Evolutionary conservation across 1,140 invertebrate genomes (phyloP), one percentile per base, ranked within the genome.

Genomic region (Cryptotermes secundus): DNA sequence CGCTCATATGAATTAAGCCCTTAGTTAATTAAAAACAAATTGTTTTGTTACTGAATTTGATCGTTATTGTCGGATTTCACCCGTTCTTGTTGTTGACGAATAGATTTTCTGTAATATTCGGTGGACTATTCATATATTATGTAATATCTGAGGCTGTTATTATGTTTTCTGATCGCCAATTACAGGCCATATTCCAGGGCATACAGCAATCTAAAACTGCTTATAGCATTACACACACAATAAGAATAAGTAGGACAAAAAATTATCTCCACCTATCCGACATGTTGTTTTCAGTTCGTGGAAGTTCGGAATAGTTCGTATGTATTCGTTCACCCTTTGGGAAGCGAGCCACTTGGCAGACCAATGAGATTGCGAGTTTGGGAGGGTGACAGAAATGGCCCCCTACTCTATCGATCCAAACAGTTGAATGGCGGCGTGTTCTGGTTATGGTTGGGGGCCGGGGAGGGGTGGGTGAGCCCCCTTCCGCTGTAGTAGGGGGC

Each of bases 141-240:
- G 59, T 26, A 72, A 26, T 72, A 72, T 31, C 26, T 12, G 59
- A 72, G 59, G 4, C 26, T 10, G 14, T n/a, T 72, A 72, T 72
- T 72, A 26, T 26, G 59, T 72, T 72, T 9, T 72, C 19, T 72
- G n/a, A 9, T 72, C 59, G n/a, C 16, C 59, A 72, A 72, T 72
- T 72, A 72, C 59, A 72, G 59, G 26, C n/a, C 31, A 26, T 72
- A 72, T 72, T 72, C 59, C 59, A 72, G 26, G 9, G 59, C 16
- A 72, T 31, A 72, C 59, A 72, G 16, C 59, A 72, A 72, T 72
- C 59, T 72, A 72, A 72, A 72, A 72, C 59, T 72, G 59, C 59
- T 72, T 72, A 72, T 72, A 31, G n/a, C 12, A 72, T 72, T 72
- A 72, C 9, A 72, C 59, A 65, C 59, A 16, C 59, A 72, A 31